Percentiles rank a stretch among this genome's conserved stretches.
Evolutionary conservation across 2,113 vertebrate genomes (phyloP).

Genomic region (Myotis yumanensis): DNA sequence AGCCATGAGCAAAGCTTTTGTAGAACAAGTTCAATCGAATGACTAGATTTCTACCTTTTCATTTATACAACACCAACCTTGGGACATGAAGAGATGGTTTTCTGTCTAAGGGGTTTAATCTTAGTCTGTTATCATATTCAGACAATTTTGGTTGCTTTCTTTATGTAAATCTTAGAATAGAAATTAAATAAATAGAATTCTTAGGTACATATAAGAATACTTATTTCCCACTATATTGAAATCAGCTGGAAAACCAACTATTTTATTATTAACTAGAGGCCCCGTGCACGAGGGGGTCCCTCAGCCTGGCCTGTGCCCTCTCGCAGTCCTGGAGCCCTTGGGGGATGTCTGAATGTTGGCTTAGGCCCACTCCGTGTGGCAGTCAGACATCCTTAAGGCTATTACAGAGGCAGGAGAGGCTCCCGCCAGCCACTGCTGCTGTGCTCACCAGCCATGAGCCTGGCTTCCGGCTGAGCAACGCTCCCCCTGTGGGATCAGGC

Average conservation of each 20-base stretch:
- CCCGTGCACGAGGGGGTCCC: too few species aligned
- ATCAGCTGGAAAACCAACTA: neutral
- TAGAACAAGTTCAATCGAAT: neutral
- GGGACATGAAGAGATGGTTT: neutral
- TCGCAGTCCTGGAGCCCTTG: too few species aligned
- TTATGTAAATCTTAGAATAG: slow-evolving; percentile 6
- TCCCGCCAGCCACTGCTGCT: too few species aligned
- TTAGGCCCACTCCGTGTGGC: too few species aligned
- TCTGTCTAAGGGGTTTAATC: neutral
- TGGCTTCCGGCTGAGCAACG: too few species aligned
- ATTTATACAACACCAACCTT: neutral
- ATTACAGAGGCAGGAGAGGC: too few species aligned
- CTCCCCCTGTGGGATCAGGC: too few species aligned
- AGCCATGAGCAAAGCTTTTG: neutral
- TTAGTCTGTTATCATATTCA: neutral
- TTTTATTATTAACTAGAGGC: neutral
- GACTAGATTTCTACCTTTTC: neutral
- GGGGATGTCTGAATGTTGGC: too few species aligned
- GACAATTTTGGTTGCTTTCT: neutral
- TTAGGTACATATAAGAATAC: slow-evolving; percentile 14
- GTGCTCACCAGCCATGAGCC: too few species aligned
- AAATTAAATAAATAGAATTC: slow-evolving; percentile 49
- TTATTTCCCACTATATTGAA: neutral
- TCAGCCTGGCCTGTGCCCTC: too few species aligned
- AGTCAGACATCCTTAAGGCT: too few species aligned